Percentiles rank a stretch among this genome's conserved stretches.
Conservation (phyloP, 2,797 vertebrate species). For the Peromyscus attwateri region DNA sequence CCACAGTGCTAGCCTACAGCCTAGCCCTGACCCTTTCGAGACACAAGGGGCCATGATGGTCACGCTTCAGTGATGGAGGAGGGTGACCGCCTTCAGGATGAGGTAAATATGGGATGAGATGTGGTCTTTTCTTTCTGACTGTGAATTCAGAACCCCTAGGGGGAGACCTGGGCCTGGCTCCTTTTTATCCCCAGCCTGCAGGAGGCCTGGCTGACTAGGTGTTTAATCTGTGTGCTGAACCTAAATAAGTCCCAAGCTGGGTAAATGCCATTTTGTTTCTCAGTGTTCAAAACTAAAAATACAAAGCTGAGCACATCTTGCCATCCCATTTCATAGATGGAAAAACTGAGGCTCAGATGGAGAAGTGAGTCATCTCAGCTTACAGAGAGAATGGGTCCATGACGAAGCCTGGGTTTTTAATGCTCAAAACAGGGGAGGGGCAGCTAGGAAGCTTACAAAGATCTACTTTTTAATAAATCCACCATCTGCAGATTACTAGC, state of each 20-base stretch:
- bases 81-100: too few relatives aligned
- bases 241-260: background rate
- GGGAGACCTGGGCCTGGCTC: background rate
- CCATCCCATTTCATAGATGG: background rate
- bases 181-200: background rate
- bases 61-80: background rate
- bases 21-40: background rate
- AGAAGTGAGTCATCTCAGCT: background rate
- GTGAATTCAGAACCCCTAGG: background rate
- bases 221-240: background rate
- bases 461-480: background rate
- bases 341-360: background rate
- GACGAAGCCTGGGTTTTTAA: background rate
- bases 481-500: background rate
- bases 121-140: background rate
- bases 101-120: too few relatives aligned
- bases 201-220: background rate
- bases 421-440: background rate
- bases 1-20: background rate
- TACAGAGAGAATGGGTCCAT: background rate
- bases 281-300: slow-evolving; percentile 2
- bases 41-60: background rate
- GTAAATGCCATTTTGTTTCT: background rate
- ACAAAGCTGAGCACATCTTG: background rate
- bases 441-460: background rate